Base-by-base conservation (phyloP, 92 coral and sea anemone species). In the Palythoa heliodiscus region DNA sequence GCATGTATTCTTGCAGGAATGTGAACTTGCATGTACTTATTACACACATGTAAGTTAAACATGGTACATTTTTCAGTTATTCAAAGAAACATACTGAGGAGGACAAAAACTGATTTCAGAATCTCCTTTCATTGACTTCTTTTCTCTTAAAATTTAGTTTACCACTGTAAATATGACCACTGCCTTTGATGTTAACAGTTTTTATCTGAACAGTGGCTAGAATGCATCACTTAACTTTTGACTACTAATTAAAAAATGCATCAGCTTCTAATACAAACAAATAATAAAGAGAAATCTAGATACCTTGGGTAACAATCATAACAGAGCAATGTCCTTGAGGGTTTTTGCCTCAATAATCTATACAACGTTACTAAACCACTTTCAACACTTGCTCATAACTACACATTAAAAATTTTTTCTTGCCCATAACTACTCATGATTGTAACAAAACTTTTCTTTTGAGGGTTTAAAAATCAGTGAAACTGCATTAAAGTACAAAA, bases 251-350 rank as follows among this genome's bases (percentile, higher is more conserved):
- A 43, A 43, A 43, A 5, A 8, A 43, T 43, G 9, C 50, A 43
- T 63, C 22, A 4, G 25, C 9, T n/a, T 19, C 0, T 37, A 37
- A 60, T 29, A 57, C 6, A 69, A 77, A 47, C 37, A 37, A 76
- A 76, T 55, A 52, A 15, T 35, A 58, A 15, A 57, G 64, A 58
- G 20, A 58, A 61, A 61, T 16, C 23, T 60, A 20, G 2, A 9
- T 37, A 77, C 3, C 12, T 22, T 10, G 25, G 8, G 5, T 38
- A 24, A 77, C 7, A 20, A 29, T 55, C 53, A 15, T 19, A 54
- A 57, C 9, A 19, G 19, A 64, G 17, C 38, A 66, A 66, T 80
- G 60, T 64, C 74, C 84, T 80, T 80, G 64, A 80, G 84, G 84
- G 75, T 48, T 20, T 80, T 23, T 20, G 13, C 24, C 19, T 68